These are phyloP conservation scores for Eurypyga helias DNA, from an alignment of 2,113 vertebrate species.

Conservation along the genomic window DNA sequence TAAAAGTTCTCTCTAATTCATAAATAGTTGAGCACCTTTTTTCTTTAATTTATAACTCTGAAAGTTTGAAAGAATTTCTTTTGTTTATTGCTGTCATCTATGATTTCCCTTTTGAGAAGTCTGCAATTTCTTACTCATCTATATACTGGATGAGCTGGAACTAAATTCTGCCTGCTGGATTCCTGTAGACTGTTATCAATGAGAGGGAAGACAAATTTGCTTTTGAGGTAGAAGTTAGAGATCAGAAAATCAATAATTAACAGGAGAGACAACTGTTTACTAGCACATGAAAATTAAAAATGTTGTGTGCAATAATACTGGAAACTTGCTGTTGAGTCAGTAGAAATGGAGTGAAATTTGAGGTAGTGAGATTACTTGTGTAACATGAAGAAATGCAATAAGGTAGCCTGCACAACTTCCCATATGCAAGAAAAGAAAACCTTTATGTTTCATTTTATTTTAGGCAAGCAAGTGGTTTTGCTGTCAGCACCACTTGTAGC, in stretches of 20 bases:
- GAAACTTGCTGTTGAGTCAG: background rate
- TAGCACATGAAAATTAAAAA: background rate
- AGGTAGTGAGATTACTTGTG: background rate
- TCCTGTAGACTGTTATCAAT: background rate
- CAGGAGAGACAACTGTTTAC: background rate
- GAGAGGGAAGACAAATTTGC: background rate
- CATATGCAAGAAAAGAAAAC: conserved; percentile 47
- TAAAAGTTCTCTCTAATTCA: background rate
- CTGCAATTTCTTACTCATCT: background rate
- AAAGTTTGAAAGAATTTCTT: background rate
- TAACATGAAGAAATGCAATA: conserved; percentile 36
- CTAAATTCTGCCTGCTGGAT: background rate
- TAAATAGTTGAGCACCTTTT: background rate
- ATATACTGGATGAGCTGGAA: background rate
- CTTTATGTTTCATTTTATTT: conserved; percentile 67
- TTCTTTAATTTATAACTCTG: background rate
- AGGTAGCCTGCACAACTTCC: conserved; percentile 32
- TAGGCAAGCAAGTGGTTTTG: conserved; percentile 67
- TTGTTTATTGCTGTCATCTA: background rate
- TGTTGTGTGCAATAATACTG: background rate
- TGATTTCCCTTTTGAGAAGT: background rate
- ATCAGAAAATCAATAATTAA: background rate
- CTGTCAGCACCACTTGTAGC: conserved; percentile 75
- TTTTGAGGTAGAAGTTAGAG: background rate
- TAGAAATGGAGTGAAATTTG: conserved; percentile 11